Conservation (phyloP, 1,140 invertebrate genomes). For the Pectinophora gossypiella region DNA sequence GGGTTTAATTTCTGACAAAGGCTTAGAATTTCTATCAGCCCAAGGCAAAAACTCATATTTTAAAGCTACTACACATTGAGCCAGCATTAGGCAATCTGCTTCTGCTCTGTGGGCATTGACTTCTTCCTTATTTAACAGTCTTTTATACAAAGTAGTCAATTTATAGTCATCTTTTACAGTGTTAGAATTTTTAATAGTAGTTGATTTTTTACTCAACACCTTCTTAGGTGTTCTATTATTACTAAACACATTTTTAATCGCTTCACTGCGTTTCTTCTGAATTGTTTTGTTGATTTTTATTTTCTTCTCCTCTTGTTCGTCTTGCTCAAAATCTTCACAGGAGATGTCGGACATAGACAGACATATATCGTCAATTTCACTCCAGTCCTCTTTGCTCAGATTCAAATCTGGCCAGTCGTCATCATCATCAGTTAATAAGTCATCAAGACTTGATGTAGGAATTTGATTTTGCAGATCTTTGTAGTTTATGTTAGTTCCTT, state of each 20-base stretch:
- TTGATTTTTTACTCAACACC: slow-evolving; percentile 11
- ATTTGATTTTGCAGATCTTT: slow-evolving; percentile 14
- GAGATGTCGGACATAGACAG: slow-evolving; percentile 28
- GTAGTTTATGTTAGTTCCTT: slow-evolving; percentile 19
- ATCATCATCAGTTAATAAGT: slow-evolving; percentile 39
- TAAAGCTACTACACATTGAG: slow-evolving; percentile 73
- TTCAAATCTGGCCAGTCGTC: slow-evolving; percentile 51
- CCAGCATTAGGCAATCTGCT: slow-evolving; percentile 75
- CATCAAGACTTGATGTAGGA: slow-evolving; percentile 24
- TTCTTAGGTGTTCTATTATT: slow-evolving; percentile 10
- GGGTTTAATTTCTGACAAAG: not conserved
- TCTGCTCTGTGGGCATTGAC: slow-evolving; percentile 76
- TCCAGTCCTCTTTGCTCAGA: slow-evolving; percentile 45
- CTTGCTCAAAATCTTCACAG: slow-evolving; percentile 13
- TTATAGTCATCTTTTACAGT: slow-evolving; percentile 60
- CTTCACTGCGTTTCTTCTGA: not conserved
- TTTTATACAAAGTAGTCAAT: slow-evolving; percentile 73
- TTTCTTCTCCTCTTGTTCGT: not conserved
- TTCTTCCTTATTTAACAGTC: slow-evolving; percentile 61
- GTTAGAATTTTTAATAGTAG: not conserved
- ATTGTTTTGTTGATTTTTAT: not conserved
- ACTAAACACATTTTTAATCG: not conserved
- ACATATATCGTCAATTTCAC: slow-evolving; percentile 62
- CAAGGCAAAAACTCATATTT: slow-evolving; percentile 75
- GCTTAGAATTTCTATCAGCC: slow-evolving; percentile 72